phyloP scores from a whole-genome alignment of 2,797 vertebrate species.

The Hoplostethus atlanticus region DNA sequence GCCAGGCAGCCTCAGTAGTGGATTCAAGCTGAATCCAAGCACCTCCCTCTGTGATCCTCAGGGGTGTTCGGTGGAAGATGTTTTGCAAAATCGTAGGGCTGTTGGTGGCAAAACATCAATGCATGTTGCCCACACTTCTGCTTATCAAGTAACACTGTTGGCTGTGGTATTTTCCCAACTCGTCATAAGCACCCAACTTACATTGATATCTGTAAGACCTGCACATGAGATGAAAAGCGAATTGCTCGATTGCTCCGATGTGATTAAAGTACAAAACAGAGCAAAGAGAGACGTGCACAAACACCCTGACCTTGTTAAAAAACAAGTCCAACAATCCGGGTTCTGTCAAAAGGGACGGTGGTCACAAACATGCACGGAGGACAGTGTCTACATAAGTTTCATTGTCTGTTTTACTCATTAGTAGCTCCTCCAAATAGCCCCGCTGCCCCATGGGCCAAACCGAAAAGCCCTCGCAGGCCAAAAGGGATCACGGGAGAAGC shows the following conservation, averaged over 20 bases:
- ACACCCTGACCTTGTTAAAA: background rate
- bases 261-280: background rate
- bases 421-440: constrained; percentile 43
- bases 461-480: constrained; percentile 52
- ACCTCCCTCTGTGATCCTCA: constrained; percentile 18
- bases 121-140: constrained; percentile 29
- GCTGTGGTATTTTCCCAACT: constrained; percentile 24
- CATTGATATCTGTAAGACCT: too few species aligned
- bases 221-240: too few species aligned
- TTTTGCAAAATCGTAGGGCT: constrained; percentile 17
- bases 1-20: constrained; percentile 10
- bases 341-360: background rate
- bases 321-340: background rate
- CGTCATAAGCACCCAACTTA: background rate
- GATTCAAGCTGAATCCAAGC: constrained; percentile 49
- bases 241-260: background rate
- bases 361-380: constrained; percentile 20
- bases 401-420: constrained; percentile 51
- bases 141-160: constrained; percentile 42
- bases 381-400: constrained; percentile 21
- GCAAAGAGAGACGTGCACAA: background rate
- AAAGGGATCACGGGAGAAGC: constrained; percentile 63
- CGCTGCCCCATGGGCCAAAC: constrained; percentile 42
- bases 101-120: constrained; percentile 27
- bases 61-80: constrained; percentile 34